A percentile compares a stretch with the other conserved stretches of the same genome.
These are phyloP conservation scores for Pipra filicauda DNA, from an alignment of 2,113 vertebrate species.

Conservation along the genomic window DNA sequence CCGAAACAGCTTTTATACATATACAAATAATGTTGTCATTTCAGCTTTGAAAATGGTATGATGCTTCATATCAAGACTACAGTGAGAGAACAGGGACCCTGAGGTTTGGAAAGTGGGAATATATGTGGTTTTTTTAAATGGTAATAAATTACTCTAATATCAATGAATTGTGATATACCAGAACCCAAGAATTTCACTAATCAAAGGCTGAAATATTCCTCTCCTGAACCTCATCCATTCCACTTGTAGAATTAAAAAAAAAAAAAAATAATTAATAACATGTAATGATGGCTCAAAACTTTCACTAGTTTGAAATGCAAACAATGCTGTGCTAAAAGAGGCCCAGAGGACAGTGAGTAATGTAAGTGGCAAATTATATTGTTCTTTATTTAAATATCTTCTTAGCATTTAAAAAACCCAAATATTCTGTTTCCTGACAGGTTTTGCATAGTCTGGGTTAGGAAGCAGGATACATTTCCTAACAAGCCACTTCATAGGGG, in stretches of 20 bases:
- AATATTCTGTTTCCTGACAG: neutral
- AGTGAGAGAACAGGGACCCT: neutral
- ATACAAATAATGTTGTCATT: neutral
- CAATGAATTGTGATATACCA: neutral
- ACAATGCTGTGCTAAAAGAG: neutral
- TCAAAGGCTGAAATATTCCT: neutral
- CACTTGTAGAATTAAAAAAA: neutral
- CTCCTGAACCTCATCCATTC: neutral
- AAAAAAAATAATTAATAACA: neutral
- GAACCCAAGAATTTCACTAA: neutral
- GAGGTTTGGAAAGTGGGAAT: neutral
- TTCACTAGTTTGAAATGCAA: neutral
- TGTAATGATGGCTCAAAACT: neutral
- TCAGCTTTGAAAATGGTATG: neutral
- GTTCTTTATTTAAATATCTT: neutral
- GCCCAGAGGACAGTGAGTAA: neutral
- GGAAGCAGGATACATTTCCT: neutral
- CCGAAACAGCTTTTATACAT: neutral
- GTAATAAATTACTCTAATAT: neutral
- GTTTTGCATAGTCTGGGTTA: neutral
- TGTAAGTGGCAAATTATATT: neutral
- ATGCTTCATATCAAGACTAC: neutral
- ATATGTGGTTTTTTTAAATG: neutral
- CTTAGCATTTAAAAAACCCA: neutral
- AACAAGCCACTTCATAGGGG: neutral